Evolutionary conservation across 2,888 invertebrate genomes (phyloP).

Genomic region (Cancer borealis): DNA sequence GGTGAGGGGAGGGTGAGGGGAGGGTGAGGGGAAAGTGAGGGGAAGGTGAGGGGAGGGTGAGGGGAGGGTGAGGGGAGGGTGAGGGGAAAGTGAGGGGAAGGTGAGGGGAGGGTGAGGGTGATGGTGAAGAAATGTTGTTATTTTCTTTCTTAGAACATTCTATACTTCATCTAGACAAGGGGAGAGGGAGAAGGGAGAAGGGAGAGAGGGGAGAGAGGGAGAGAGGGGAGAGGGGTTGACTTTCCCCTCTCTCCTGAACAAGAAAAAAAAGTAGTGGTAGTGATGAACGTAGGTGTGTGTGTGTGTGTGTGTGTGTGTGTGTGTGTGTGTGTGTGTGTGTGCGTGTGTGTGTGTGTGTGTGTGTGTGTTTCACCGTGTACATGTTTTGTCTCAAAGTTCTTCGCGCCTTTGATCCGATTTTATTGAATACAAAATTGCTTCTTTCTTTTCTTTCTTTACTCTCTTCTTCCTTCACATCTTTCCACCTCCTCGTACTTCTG

Average conservation of each 20-base stretch:
- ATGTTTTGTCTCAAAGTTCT: not conserved
- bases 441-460: not conserved
- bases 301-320: too few relatives aligned
- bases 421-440: not conserved
- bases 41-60: too few relatives aligned
- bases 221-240: too few relatives aligned
- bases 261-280: too few relatives aligned
- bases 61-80: not conserved
- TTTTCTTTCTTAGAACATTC: not conserved
- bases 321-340: conserved; percentile 3
- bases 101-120: not conserved
- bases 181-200: too few relatives aligned
- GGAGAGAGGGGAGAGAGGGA: not conserved
- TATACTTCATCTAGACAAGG: not conserved
- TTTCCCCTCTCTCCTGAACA: too few relatives aligned
- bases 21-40: not conserved
- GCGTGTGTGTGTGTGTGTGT: conserved; percentile 20
- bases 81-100: not conserved
- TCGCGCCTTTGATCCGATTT: conserved; percentile 26
- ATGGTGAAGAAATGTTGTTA: not conserved
- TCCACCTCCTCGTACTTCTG: not conserved
- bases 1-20: not conserved
- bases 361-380: not conserved
- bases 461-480: not conserved
- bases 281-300: not conserved